Conservation (phyloP, 2,113 vertebrate genomes). For the Sinocyclocheilus anophthalmus region DNA sequence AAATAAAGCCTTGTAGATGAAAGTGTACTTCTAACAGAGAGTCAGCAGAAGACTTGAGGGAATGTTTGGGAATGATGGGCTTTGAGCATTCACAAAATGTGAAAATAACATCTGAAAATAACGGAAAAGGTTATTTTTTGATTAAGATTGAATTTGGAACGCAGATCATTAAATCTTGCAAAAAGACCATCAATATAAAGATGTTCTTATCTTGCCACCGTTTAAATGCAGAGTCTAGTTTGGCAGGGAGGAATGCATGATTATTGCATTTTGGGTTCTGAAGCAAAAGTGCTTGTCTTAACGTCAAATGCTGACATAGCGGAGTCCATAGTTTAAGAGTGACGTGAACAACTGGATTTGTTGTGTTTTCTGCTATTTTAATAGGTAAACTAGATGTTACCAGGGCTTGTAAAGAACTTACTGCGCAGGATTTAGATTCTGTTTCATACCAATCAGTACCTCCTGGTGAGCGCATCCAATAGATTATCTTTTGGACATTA, state of each 20-base stretch:
- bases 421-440: background rate
- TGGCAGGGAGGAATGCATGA: background rate
- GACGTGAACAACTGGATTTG: background rate
- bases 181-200: background rate
- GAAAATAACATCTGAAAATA: no score
- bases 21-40: no score
- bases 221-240: background rate
- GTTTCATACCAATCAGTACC: background rate
- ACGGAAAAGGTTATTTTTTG: no score
- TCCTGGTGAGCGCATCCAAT: background rate
- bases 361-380: background rate
- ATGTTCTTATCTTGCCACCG: background rate
- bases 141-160: no score
- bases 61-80: no score
- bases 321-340: background rate
- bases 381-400: background rate
- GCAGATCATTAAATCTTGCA: background rate
- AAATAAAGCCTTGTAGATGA: no score
- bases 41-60: no score
- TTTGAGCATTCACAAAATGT: no score
- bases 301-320: background rate
- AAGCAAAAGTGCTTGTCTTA: background rate
- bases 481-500: constrained; percentile 19
- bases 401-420: background rate
- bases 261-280: constrained; percentile 17